These are phyloP conservation scores for Protomyctophum bolini DNA, from an alignment of 2,113 vertebrate species.

Conservation along the genomic window DNA sequence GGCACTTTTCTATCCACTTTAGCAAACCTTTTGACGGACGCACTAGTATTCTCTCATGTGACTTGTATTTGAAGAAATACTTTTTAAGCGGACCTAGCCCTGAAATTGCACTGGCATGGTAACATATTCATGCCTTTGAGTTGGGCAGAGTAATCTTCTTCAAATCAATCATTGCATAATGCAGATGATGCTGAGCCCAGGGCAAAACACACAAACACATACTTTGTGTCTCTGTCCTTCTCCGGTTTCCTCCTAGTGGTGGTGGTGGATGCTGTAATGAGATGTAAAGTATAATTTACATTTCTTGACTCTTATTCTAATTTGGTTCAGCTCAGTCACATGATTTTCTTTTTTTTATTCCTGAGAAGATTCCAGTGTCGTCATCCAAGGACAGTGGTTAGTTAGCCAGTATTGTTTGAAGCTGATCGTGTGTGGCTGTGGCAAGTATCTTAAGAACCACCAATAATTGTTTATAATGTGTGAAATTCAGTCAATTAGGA, in stretches of 20 bases:
- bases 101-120: slow-evolving; percentile 33
- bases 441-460: not conserved
- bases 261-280: slow-evolving; percentile 18
- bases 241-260: not conserved
- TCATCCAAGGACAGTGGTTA: too few relatives aligned
- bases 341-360: not conserved
- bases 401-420: too few relatives aligned
- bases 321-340: not conserved
- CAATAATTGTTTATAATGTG: not conserved
- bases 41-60: not conserved
- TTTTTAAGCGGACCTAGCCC: slow-evolving; percentile 9
- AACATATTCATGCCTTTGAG: slow-evolving; percentile 18
- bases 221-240: not conserved
- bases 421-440: not conserved
- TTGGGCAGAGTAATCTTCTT: slow-evolving; percentile 40
- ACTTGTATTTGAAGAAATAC: not conserved
- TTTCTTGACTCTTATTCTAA: slow-evolving; percentile 10
- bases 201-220: not conserved
- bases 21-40: not conserved
- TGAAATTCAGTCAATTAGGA: not conserved
- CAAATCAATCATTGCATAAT: slow-evolving; percentile 38
- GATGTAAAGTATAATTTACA: slow-evolving; percentile 25
- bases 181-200: slow-evolving; percentile 1
- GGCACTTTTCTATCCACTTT: not conserved
- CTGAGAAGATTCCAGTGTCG: too few relatives aligned